A percentile compares a stretch with the other conserved stretches of the same genome.
Conservation (phyloP, 1,140 invertebrate species). For the Heliconius hewitsoni region DNA sequence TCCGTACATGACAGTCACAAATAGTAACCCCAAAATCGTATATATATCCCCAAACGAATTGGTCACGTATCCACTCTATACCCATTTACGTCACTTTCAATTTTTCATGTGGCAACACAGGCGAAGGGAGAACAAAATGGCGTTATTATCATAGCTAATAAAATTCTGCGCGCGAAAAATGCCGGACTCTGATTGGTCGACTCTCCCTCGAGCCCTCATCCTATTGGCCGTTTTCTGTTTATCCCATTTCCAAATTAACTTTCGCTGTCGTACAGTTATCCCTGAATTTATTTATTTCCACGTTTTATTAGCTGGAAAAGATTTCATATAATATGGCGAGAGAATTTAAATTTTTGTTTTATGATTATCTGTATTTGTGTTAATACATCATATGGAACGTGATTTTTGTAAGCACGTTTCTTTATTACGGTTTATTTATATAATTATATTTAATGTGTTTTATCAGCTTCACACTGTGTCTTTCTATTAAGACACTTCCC, state of each 20-base stretch:
- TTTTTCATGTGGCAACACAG: conserved; percentile 55
- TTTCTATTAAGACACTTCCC: too few relatives aligned
- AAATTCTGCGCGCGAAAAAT: conserved; percentile 80
- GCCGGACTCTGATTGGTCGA: conserved; percentile 60
- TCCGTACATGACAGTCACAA: conserved; percentile 24
- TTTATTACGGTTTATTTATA: neutral
- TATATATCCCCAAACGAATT: conserved; percentile 38
- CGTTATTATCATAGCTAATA: conserved; percentile 79
- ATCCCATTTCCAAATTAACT: conserved; percentile 81
- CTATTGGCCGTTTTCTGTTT: conserved; percentile 72
- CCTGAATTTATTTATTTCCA: conserved; percentile 72
- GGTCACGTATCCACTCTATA: conserved; percentile 43
- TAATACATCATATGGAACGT: neutral
- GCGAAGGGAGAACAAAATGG: conserved; percentile 72
- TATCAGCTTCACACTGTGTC: too few relatives aligned
- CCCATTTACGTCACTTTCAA: conserved; percentile 60
- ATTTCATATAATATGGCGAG: conserved; percentile 35
- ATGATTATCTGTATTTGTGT: neutral
- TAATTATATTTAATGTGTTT: neutral
- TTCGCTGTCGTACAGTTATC: conserved; percentile 74
- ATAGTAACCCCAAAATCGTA: conserved; percentile 29
- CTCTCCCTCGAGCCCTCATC: conserved; percentile 57
- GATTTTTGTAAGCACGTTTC: neutral
- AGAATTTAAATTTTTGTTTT: conserved; percentile 35
- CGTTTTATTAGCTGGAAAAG: conserved; percentile 64